A percentile compares a stretch with the other conserved stretches of the same genome.
phyloP scores from a whole-genome alignment of 2,888 invertebrate genomes.

The Masnerella sp. region DNA sequence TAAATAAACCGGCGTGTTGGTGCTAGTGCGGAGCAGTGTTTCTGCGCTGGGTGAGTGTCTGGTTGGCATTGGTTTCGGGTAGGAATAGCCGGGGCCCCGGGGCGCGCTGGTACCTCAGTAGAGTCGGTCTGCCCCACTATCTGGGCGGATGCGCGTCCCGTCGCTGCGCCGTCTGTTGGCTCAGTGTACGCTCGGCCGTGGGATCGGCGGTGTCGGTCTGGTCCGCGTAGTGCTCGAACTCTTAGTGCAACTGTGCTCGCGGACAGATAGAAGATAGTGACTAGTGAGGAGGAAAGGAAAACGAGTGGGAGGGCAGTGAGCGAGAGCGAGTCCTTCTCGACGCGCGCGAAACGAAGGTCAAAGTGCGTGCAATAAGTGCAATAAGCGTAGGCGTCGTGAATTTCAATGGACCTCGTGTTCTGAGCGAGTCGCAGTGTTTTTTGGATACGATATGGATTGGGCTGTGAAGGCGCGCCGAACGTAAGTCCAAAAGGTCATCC shows the following conservation, averaged over 20 bases:
- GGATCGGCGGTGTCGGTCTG: slow-evolving; percentile 71
- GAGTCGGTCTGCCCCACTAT: slow-evolving; percentile 45
- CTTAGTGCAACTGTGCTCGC: no score
- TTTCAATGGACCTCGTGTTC: slow-evolving; percentile 28
- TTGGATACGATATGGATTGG: slow-evolving; percentile 77
- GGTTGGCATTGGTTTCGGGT: no score
- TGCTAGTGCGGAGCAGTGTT: no score
- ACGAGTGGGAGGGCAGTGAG: no score
- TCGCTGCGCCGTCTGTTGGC: slow-evolving; percentile 65
- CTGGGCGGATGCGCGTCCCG: slow-evolving; percentile 65
- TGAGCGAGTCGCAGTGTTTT: slow-evolving; percentile 63
- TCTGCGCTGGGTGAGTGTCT: no score
- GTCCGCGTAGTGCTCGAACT: slow-evolving; percentile 62
- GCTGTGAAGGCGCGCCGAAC: slow-evolving; percentile 76
- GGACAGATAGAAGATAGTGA: no score
- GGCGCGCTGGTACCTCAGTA: slow-evolving; percentile 42
- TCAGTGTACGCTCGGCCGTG: slow-evolving; percentile 76
- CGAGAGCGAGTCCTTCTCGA: background rate
- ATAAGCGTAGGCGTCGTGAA: background rate
- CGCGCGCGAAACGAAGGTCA: no score
- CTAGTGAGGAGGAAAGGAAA: no score
- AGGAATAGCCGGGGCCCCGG: slow-evolving; percentile 20
- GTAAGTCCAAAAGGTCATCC: slow-evolving; percentile 71
- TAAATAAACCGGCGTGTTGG: no score
- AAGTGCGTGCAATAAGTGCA: slow-evolving; percentile 26